Evolutionary conservation across 2,888 invertebrate species (phyloP).

Genomic region (Altica lythri): DNA sequence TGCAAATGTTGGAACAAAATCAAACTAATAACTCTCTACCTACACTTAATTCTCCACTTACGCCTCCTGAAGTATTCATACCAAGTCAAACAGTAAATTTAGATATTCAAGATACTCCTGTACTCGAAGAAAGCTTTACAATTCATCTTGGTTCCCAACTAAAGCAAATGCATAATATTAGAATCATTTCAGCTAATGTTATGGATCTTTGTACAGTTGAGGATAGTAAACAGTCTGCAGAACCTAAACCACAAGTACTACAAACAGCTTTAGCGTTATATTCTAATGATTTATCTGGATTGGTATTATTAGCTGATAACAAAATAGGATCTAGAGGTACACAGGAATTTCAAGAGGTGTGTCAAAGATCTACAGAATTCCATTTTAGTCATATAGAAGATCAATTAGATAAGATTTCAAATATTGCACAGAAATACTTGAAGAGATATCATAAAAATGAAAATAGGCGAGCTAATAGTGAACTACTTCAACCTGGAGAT

Average conservation of each 20-base stretch:
- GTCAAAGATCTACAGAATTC: constrained; percentile 87
- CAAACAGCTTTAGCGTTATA: constrained; percentile 94
- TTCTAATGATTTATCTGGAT: constrained; percentile 85
- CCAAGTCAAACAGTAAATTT: constrained; percentile 32
- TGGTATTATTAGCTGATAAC: constrained; percentile 79
- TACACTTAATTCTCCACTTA: constrained; percentile 61
- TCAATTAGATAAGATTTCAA: constrained; percentile 76
- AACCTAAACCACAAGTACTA: constrained; percentile 76
- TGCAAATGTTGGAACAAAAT: constrained; percentile 75
- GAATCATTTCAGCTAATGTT: constrained; percentile 84
- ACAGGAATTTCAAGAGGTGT: constrained; percentile 69
- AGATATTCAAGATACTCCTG: constrained; percentile 42
- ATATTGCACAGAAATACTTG: constrained; percentile 47
- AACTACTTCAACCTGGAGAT: constrained; percentile 79
- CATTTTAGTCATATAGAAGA: constrained; percentile 88
- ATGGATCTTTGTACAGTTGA: constrained; percentile 74
- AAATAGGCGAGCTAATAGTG: constrained; percentile 53
- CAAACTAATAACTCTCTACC: constrained; percentile 63
- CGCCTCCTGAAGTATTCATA: constrained; percentile 43
- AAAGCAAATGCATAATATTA: constrained; percentile 97
- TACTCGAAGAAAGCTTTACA: constrained; percentile 93
- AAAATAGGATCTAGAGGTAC: constrained; percentile 55
- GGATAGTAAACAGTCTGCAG: constrained; percentile 53
- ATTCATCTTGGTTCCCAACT: constrained; percentile 97
- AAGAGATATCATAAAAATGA: constrained; percentile 40